phyloP scores from a whole-genome alignment of 1,140 invertebrate genomes.

The Drepana arcuata region DNA sequence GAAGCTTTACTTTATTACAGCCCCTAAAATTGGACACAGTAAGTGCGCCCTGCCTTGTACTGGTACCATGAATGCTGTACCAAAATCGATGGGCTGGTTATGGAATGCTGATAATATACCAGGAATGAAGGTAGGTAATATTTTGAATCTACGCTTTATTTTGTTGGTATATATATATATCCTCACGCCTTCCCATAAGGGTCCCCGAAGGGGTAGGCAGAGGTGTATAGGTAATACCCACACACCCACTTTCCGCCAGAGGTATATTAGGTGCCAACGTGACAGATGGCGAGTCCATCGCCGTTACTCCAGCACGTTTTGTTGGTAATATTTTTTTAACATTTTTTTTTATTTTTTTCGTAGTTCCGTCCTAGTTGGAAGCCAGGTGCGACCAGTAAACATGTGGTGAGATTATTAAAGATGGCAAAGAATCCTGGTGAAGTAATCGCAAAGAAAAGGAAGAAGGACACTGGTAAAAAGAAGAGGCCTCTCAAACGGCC shows the following conservation, averaged over 20 bases:
- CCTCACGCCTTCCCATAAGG: too few relatives aligned
- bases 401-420: slow-evolving; percentile 45
- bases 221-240: too few relatives aligned
- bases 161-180: too few relatives aligned
- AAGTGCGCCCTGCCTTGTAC: slow-evolving; percentile 47
- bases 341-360: slow-evolving; percentile 29
- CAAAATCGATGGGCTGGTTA: slow-evolving; percentile 58
- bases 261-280: too few relatives aligned
- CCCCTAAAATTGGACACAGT: slow-evolving; percentile 55
- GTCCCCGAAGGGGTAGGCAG: too few relatives aligned
- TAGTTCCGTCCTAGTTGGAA: slow-evolving; percentile 54
- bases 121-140: slow-evolving; percentile 50
- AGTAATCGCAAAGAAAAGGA: slow-evolving; percentile 39
- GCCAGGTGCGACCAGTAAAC: slow-evolving; percentile 53
- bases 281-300: too few relatives aligned
- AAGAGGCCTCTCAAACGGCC: slow-evolving; percentile 49
- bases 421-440: slow-evolving; percentile 47
- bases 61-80: slow-evolving; percentile 40
- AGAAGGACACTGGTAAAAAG: slow-evolving; percentile 30
- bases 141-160: too few relatives aligned
- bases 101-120: slow-evolving; percentile 54
- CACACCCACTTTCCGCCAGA: too few relatives aligned
- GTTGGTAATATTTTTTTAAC: slow-evolving; percentile 2
- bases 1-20: slow-evolving; percentile 21
- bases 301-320: too few relatives aligned